phyloP scores from a whole-genome alignment of 1,140 invertebrate genomes.

The Leucophenga varia region DNA sequence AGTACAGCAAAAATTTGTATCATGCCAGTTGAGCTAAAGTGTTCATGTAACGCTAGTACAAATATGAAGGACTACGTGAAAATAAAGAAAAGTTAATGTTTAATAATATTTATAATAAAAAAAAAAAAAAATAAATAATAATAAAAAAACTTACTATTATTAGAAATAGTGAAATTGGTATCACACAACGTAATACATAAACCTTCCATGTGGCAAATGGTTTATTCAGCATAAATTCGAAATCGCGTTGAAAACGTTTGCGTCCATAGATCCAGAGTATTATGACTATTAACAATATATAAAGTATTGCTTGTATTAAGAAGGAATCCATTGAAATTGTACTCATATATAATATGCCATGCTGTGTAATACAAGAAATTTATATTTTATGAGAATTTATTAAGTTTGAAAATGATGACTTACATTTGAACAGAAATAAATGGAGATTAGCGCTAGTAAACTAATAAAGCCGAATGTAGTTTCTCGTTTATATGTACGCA shows the following conservation, averaged over 20 bases:
- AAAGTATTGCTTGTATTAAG: constrained; percentile 68
- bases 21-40: too few species aligned
- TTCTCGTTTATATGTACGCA: constrained; percentile 2
- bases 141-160: too few species aligned
- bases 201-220: constrained; percentile 58
- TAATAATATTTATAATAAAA: too few species aligned
- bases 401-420: neutral
- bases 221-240: constrained; percentile 74
- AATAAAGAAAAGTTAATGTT: too few species aligned
- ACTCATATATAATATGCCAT: constrained; percentile 8
- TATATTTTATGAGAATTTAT: neutral
- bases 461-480: constrained; percentile 1
- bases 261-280: constrained; percentile 74
- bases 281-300: constrained; percentile 60
- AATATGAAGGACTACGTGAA: too few species aligned
- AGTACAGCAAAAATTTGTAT: too few species aligned
- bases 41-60: too few species aligned
- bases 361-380: constrained; percentile 1
- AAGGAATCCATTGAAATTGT: constrained; percentile 59
- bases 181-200: constrained; percentile 16
- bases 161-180: too few species aligned
- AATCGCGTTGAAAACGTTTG: constrained; percentile 66
- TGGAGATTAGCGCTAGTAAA: constrained; percentile 3
- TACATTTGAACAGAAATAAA: constrained; percentile 7
- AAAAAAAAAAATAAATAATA: too few species aligned